Percentiles rank a stretch among this genome's conserved stretches.
phyloP scores from a whole-genome alignment of 2,113 vertebrate species.

The Clupea harengus region DNA sequence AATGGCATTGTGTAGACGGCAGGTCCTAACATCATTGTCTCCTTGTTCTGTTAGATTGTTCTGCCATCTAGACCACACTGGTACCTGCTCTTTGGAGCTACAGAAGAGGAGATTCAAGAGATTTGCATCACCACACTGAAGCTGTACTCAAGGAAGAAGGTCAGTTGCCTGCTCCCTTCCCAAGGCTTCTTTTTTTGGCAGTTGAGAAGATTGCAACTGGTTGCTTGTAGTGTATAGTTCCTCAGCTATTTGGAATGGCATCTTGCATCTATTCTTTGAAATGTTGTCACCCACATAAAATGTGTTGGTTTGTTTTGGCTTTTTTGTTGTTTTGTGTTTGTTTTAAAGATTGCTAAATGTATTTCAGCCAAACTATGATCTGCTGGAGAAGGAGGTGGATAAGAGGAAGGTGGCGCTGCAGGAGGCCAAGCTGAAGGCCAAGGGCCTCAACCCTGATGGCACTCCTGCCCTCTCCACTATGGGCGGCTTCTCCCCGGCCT shows the following conservation, averaged over 20 bases:
- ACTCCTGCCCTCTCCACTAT: constrained; percentile 89
- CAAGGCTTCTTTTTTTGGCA: not conserved
- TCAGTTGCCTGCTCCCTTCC: constrained; percentile 42
- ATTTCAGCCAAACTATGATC: constrained; percentile 89
- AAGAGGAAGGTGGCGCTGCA: constrained; percentile 91
- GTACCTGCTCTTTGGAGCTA: constrained; percentile 92
- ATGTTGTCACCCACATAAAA: not conserved
- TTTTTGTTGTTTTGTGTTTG: too few relatives aligned
- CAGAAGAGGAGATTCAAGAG: constrained; percentile 92
- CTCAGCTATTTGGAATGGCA: not conserved
- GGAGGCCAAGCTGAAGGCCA: constrained; percentile 95
- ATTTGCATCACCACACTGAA: constrained; percentile 90
- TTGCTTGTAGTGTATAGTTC: not conserved
- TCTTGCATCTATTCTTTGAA: not conserved
- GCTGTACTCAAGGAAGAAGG: constrained; percentile 95
- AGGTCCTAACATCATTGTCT: not conserved
- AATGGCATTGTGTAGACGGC: fast-evolving
- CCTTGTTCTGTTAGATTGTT: constrained; percentile 74
- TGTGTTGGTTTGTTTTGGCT: not conserved
- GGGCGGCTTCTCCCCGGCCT: constrained; percentile 95
- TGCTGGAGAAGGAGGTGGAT: constrained; percentile 96
- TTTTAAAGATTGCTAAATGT: not conserved
- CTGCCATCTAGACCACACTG: constrained; percentile 91
- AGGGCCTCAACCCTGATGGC: constrained; percentile 95
- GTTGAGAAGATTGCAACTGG: not conserved